phyloP scores from a whole-genome alignment of 2,797 vertebrate species.

The Staurois parvus region DNA sequence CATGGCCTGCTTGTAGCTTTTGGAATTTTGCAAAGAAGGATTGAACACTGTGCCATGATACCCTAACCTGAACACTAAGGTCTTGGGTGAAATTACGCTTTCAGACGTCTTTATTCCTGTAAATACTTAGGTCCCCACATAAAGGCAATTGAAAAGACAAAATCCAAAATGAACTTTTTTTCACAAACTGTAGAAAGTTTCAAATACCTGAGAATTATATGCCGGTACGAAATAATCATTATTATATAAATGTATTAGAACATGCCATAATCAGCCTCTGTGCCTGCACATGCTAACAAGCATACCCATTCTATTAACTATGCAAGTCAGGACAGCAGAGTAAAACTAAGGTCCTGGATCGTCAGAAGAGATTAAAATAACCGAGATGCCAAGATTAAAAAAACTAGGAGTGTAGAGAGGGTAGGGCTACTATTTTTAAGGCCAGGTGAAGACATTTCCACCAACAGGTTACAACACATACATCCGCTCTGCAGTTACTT shows the following conservation, averaged over 20 bases:
- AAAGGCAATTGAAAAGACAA: too few species aligned
- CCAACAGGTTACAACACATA: constrained; percentile 71
- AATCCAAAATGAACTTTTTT: neutral
- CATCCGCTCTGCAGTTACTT: constrained; percentile 7
- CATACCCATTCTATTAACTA: constrained; percentile 73
- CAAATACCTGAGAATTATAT: neutral
- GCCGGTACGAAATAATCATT: neutral
- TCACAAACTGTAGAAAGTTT: neutral
- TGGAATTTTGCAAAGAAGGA: too few species aligned
- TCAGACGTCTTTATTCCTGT: too few species aligned
- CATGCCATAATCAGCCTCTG: constrained; percentile 71
- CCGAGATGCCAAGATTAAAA: constrained; percentile 77
- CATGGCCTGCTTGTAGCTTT: too few species aligned
- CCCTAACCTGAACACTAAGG: too few species aligned
- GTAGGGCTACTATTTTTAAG: constrained; percentile 74
- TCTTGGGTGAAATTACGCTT: too few species aligned
- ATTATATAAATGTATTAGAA: constrained; percentile 69
- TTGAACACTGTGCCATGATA: too few species aligned
- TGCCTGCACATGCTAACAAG: constrained; percentile 74
- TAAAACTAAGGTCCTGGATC: constrained; percentile 76
- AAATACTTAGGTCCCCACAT: too few species aligned
- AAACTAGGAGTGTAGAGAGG: constrained; percentile 74
- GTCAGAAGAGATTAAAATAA: constrained; percentile 77
- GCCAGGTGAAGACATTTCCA: constrained; percentile 74
- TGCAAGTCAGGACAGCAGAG: constrained; percentile 77